Base-by-base conservation (phyloP, 92 coral and sea anemone genomes). In the Bergia puertoricense region DNA sequence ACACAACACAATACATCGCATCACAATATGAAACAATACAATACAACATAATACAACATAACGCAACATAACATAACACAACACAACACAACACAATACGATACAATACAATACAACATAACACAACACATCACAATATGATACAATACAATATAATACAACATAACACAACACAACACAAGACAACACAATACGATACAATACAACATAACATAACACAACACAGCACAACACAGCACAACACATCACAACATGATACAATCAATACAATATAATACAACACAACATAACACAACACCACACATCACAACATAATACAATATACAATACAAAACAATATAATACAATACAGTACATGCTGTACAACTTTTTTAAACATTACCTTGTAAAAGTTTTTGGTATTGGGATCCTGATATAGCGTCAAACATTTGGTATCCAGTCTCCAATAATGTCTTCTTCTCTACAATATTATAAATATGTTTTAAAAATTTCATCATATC, bases 371-470 rank as follows among this genome's bases (percentile, higher is more conserved):
- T 15, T n/a, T 3, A 20, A 57, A 42, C 30, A 75, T 81, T 90
- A 97, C 99, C 97, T 97, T 97, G 91, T 86, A 95, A 79, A 95
- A 97, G 90, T 92, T 95, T 81, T 89, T 97, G 68, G 97, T 96
- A 80, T 95, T 96, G 2, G 99, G 89, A 77, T 93, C 95, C 85
- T 92, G 92, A 76, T 95, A 97, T n/a, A 97, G 76, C 23, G 99
- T 97, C 74, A 97, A 86, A 76, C 98, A 95, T 81, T 97, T 97
- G 56, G 99, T 97, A 81, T 97, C 99, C n/a, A 97, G 86, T 74
- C 99, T 86, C 99, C 99, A 97, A 88, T 97, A 97, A 80, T 97
- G 99, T 88, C 98, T 89, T 88, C 91, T 94, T 88, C 99, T 94
- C 99, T 97, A 84, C 56, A 90, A 84, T 37, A 79, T 6, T 5